phyloP scores from a whole-genome alignment of 2,797 vertebrate species.

The Limnodromus scolopaceus region DNA sequence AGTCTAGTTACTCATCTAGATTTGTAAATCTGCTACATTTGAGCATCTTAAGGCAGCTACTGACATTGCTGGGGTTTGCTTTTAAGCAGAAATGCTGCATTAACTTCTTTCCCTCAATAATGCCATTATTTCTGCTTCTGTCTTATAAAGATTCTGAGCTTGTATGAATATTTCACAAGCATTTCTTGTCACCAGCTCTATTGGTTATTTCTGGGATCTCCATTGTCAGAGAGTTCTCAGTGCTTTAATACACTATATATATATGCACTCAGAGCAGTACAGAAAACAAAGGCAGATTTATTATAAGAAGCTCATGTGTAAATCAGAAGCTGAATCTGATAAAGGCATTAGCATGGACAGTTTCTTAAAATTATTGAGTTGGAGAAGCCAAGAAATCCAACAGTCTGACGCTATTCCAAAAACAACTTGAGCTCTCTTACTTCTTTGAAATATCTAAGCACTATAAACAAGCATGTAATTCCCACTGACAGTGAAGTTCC shows the following conservation, averaged over 20 bases:
- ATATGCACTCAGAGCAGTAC: background rate
- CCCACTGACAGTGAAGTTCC: slow-evolving; percentile 3
- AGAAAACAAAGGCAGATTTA: slow-evolving; percentile 27
- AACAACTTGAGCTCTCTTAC: background rate
- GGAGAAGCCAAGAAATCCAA: slow-evolving; percentile 19
- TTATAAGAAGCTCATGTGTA: background rate
- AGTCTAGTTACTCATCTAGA: background rate
- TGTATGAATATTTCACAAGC: background rate
- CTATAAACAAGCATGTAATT: slow-evolving; percentile 14
- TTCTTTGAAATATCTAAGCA: background rate
- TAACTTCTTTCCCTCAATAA: background rate
- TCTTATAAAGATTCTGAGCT: background rate
- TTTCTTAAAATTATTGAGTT: background rate
- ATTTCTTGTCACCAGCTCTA: background rate
- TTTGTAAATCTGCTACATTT: background rate
- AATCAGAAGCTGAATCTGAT: slow-evolving; percentile 8
- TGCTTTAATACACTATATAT: background rate
- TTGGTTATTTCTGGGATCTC: background rate
- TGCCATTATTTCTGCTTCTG: background rate
- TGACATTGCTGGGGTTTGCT: background rate
- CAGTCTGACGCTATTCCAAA: slow-evolving; percentile 1
- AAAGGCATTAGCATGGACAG: background rate
- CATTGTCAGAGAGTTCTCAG: background rate
- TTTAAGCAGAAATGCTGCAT: background rate
- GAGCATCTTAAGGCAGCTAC: background rate